These are phyloP conservation scores for Oscheius sp. DNA, from an alignment of 2,888 invertebrate genomes.

Conservation along the genomic window DNA sequence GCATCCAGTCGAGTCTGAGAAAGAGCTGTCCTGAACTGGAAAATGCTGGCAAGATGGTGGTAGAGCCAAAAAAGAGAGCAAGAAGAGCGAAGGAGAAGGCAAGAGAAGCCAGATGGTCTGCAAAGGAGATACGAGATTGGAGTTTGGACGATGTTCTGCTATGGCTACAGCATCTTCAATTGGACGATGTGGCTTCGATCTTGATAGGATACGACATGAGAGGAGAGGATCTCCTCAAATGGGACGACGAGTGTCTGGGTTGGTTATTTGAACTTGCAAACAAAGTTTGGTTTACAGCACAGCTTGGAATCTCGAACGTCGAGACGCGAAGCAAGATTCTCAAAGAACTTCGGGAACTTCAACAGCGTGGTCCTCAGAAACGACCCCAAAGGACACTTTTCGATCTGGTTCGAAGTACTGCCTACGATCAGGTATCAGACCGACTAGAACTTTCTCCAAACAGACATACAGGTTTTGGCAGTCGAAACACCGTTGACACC, in stretches of 20 bases:
- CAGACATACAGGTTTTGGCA: constrained; percentile 50
- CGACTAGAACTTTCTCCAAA: neutral
- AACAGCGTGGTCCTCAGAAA: constrained; percentile 44
- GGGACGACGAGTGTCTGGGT: constrained; percentile 55
- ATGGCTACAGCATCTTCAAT: constrained; percentile 59
- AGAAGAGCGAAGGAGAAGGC: constrained; percentile 54
- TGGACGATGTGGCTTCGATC: constrained; percentile 60
- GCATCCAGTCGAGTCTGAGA: constrained; percentile 39
- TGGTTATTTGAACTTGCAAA: neutral
- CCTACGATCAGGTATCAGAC: constrained; percentile 54
- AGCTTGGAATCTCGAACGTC: constrained; percentile 47
- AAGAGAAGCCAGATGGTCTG: constrained; percentile 48
- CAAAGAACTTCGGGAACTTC: constrained; percentile 41
- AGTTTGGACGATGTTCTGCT: constrained; percentile 59
- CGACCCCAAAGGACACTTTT: constrained; percentile 49
- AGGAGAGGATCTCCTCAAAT: constrained; percentile 56
- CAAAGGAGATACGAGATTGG: constrained; percentile 51
- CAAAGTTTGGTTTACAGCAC: constrained; percentile 37
- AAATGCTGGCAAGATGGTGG: constrained; percentile 21
- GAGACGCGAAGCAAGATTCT: constrained; percentile 45
- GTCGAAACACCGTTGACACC: constrained; percentile 59
- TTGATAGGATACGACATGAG: constrained; percentile 62
- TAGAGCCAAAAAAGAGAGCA: constrained; percentile 42
- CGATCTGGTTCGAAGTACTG: constrained; percentile 53
- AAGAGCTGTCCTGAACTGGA: constrained; percentile 59